phyloP scores from a whole-genome alignment of 2,113 vertebrate species.

The Ciconia maguari region DNA sequence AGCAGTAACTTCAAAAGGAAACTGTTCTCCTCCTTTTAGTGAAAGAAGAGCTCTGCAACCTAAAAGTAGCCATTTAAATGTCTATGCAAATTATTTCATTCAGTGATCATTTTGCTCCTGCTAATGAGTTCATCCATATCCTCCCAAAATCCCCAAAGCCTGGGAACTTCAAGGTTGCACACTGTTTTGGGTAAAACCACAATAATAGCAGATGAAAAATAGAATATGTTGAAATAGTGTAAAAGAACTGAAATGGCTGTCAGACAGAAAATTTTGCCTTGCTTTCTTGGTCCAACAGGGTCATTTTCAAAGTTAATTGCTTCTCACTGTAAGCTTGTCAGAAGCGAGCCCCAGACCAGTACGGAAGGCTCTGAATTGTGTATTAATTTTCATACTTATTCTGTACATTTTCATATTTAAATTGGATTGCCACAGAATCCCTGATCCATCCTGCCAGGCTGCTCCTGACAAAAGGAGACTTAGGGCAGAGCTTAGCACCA shows the following conservation, averaged over 20 bases:
- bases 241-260: not conserved
- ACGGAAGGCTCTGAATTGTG: not conserved
- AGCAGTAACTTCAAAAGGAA: not conserved
- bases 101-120: not conserved
- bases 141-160: not conserved
- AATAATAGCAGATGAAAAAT: not conserved
- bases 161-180: not conserved
- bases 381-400: not conserved
- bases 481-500: not conserved
- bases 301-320: not conserved
- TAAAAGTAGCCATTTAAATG: not conserved
- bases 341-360: not conserved
- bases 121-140: not conserved
- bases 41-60: not conserved
- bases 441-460: not conserved
- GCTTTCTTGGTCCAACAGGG: not conserved
- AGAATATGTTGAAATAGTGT: not conserved
- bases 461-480: not conserved
- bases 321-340: not conserved
- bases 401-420: not conserved
- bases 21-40: not conserved
- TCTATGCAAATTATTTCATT: not conserved
- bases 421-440: not conserved
- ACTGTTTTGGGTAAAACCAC: not conserved
- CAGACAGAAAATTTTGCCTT: not conserved